These are phyloP conservation scores for Apamea monoglypha DNA, from an alignment of 2,888 invertebrate species.

Conservation along the genomic window DNA sequence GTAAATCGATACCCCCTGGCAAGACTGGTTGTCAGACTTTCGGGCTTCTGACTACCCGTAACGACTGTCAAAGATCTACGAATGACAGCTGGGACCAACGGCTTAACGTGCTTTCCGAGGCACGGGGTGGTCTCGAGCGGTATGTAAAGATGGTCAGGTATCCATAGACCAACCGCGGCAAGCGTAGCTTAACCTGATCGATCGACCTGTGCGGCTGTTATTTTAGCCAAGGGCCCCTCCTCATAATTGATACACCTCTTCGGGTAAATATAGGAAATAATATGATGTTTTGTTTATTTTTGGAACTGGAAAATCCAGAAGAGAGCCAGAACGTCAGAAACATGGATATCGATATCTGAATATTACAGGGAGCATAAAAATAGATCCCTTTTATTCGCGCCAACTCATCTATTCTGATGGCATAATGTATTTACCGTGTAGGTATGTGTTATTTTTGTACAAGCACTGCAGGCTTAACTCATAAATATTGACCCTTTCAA, in stretches of 20 bases:
- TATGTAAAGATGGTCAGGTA: too few species aligned
- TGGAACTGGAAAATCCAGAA: not conserved
- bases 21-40: too few species aligned
- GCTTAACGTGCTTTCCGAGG: too few species aligned
- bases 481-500: slow-evolving; percentile 32
- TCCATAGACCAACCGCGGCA: too few species aligned
- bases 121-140: too few species aligned
- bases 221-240: too few species aligned
- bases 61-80: too few species aligned
- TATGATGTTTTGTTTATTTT: not conserved
- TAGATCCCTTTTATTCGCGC: not conserved
- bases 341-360: not conserved
- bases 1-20: too few species aligned
- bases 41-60: too few species aligned
- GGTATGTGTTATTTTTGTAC: not conserved
- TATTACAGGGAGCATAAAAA: not conserved
- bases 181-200: too few species aligned
- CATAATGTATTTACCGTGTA: slow-evolving; percentile 16
- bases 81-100: too few species aligned
- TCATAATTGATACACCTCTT: not conserved
- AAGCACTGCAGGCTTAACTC: slow-evolving; percentile 10
- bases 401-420: not conserved
- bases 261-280: not conserved
- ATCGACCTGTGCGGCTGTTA: too few species aligned
- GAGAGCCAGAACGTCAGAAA: not conserved